A percentile compares a stretch with the other conserved stretches of the same genome.
Conservation (phyloP, 2,797 vertebrate species). For the Dallia pectoralis region DNA sequence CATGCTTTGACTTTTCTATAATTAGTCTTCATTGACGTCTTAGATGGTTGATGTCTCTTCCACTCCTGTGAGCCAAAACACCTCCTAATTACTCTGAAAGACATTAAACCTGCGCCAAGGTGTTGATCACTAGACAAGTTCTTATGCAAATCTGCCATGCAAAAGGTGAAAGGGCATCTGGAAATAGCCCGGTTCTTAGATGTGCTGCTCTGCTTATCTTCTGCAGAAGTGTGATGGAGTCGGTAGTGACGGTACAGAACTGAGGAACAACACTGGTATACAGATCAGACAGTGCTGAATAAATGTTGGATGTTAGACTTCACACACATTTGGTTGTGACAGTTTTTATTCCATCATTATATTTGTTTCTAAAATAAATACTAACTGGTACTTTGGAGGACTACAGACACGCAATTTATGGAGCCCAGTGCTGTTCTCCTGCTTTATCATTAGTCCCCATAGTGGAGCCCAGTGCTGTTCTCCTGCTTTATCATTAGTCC, state of each 20-base stretch:
- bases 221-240: constrained; percentile 23
- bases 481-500: constrained; percentile 1
- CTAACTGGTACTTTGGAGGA: constrained; percentile 9
- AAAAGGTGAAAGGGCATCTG: constrained; percentile 46
- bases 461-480: constrained; percentile 3
- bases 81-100: constrained; percentile 21
- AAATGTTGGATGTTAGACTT: constrained; percentile 12
- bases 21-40: constrained; percentile 54
- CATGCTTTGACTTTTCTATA: constrained; percentile 30
- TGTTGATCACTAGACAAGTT: constrained; percentile 38
- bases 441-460: not conserved
- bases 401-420: not conserved
- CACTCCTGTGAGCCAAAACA: constrained; percentile 32
- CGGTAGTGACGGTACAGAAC: constrained; percentile 23
- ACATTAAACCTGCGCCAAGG: constrained; percentile 35
- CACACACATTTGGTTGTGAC: not conserved
- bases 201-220: constrained; percentile 35
- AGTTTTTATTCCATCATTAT: not conserved
- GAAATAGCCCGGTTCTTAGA: constrained; percentile 37
- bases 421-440: not conserved
- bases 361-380: constrained; percentile 10
- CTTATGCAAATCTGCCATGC: constrained; percentile 52
- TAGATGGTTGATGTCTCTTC: constrained; percentile 25
- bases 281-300: constrained; percentile 27
- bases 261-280: constrained; percentile 36